Percentiles rank a stretch among this genome's conserved stretches.
Evolutionary conservation across 2,888 invertebrate species (phyloP).

Genomic region (Bursaphelenchus okinawaensis): DNA sequence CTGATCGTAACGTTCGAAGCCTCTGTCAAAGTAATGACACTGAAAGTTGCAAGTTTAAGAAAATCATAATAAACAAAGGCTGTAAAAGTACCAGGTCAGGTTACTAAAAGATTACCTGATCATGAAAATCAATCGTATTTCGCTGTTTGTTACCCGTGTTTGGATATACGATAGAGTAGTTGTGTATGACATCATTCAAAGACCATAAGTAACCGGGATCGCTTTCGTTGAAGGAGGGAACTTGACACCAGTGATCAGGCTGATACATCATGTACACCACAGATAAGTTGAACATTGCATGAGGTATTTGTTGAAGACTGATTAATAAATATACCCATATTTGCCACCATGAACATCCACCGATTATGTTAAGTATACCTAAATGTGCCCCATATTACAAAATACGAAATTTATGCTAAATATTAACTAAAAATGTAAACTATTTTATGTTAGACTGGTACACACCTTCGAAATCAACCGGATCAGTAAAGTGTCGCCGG

Average conservation of each 20-base stretch:
- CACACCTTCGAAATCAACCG: conserved; percentile 55
- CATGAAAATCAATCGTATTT: conserved; percentile 34
- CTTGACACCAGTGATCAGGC: conserved; percentile 47
- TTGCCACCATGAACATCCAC: conserved; percentile 58
- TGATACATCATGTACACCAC: conserved; percentile 54
- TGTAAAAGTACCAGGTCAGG: too few relatives aligned
- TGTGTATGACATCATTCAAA: conserved; percentile 37
- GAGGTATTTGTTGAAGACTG: conserved; percentile 56
- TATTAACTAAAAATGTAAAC: too few relatives aligned
- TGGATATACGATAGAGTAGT: conserved; percentile 47
- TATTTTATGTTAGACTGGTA: too few relatives aligned
- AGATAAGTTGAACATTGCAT: conserved; percentile 57
- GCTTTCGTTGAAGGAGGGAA: conserved; percentile 43
- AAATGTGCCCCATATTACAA: conserved; percentile 22
- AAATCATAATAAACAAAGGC: neutral
- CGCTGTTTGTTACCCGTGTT: conserved; percentile 37
- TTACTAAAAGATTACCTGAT: conserved; percentile 38
- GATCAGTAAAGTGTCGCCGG: conserved; percentile 49
- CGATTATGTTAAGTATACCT: conserved; percentile 57
- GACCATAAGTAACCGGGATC: conserved; percentile 36
- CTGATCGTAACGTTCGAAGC: conserved; percentile 41
- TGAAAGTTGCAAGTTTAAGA: conserved; percentile 18
- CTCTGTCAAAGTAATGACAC: conserved; percentile 50
- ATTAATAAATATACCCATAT: conserved; percentile 57
- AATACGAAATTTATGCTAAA: too few relatives aligned